These are phyloP conservation scores for Pelecanoides urinatrix DNA, from an alignment of 2,113 vertebrate species.

Conservation along the genomic window DNA sequence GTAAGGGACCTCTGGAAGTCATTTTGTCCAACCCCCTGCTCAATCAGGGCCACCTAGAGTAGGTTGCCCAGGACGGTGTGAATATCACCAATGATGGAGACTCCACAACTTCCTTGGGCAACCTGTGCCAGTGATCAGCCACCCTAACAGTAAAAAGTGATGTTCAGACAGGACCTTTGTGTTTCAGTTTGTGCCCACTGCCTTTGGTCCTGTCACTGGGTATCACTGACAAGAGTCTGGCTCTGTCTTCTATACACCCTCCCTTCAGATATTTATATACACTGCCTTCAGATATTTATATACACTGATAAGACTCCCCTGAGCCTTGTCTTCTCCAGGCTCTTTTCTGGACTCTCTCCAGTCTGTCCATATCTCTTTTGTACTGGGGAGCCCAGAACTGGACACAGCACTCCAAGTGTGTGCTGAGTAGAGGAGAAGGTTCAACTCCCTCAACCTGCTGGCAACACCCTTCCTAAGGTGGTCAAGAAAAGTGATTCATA, in stretches of 20 bases:
- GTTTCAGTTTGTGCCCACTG: neutral
- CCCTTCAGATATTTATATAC: neutral
- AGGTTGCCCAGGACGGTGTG: neutral
- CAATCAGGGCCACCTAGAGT: neutral
- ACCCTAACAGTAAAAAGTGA: neutral
- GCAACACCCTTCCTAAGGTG: neutral
- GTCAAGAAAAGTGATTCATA: neutral
- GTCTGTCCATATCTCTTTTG: neutral
- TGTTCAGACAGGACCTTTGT: neutral
- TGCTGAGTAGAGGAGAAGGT: neutral
- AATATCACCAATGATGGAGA: neutral
- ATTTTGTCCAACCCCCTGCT: neutral
- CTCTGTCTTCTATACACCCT: neutral
- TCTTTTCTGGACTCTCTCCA: neutral
- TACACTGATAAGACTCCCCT: neutral
- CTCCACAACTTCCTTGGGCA: neutral
- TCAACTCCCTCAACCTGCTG: fast-evolving
- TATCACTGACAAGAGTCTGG: neutral
- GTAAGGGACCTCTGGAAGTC: neutral
- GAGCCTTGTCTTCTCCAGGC: neutral
- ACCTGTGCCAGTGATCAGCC: neutral
- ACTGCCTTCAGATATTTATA: neutral
- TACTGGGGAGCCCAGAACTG: neutral
- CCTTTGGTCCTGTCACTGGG: neutral
- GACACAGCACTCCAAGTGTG: neutral